These are phyloP conservation scores for Amphimallon solstitiale DNA, from an alignment of 2,888 invertebrate genomes.

Conservation along the genomic window DNA sequence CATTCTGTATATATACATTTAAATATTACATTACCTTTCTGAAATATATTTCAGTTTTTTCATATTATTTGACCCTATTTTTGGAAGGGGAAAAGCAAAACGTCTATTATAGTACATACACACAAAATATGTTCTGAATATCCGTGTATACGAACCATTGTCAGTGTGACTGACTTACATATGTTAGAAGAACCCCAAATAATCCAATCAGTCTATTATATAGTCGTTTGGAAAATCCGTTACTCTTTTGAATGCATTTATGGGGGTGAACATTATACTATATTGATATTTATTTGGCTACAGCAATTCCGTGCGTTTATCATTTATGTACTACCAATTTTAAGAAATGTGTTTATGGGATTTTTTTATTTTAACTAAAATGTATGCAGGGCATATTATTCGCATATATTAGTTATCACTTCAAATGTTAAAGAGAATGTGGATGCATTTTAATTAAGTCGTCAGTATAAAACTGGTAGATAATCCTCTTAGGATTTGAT, in stretches of 20 bases:
- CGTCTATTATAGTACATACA: slow-evolving; percentile 40
- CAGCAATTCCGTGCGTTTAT: background rate
- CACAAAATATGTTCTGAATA: slow-evolving; percentile 31
- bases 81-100: slow-evolving; percentile 33
- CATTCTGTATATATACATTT: too few relatives aligned
- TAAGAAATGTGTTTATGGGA: too few relatives aligned
- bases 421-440: too few relatives aligned
- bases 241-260: slow-evolving; percentile 55
- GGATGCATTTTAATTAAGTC: slow-evolving; percentile 6
- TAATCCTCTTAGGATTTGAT: slow-evolving; percentile 6
- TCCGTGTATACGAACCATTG: background rate
- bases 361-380: too few relatives aligned
- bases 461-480: background rate
- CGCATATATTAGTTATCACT: background rate
- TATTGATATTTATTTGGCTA: background rate
- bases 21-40: too few relatives aligned
- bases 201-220: slow-evolving; percentile 58
- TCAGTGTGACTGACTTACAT: slow-evolving; percentile 16
- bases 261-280: slow-evolving; percentile 48
- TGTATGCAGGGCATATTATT: background rate
- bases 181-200: slow-evolving; percentile 42
- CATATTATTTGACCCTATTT: slow-evolving; percentile 40
- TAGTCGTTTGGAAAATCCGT: slow-evolving; percentile 54
- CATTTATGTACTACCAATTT: too few relatives aligned
- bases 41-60: too few relatives aligned